phyloP scores from a whole-genome alignment of 35 echinoderm and acorn worm species.

The Lytechinus variegatus region DNA sequence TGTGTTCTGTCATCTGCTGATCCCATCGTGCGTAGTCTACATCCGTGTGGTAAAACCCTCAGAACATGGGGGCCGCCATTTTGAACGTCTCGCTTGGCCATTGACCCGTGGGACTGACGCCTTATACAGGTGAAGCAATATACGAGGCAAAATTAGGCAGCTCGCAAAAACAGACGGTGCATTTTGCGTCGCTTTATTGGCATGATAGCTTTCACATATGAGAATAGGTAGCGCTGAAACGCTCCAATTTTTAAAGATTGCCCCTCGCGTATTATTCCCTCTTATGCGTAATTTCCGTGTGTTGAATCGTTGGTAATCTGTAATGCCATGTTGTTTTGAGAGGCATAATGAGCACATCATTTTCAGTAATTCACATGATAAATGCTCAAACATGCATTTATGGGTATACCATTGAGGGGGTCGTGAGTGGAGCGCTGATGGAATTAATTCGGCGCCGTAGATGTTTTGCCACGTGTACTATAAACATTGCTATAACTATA shows the following conservation, averaged over 20 bases:
- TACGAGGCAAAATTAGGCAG: slow-evolving; percentile 42
- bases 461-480: neutral
- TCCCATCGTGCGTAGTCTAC: slow-evolving; percentile 3
- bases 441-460: neutral
- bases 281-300: neutral
- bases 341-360: slow-evolving; percentile 9
- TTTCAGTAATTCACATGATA: slow-evolving; percentile 27
- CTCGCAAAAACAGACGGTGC: slow-evolving; percentile 35
- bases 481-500: neutral
- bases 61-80: slow-evolving; percentile 38
- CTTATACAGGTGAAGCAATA: slow-evolving; percentile 39
- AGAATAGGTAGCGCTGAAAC: slow-evolving; percentile 25
- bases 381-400: neutral
- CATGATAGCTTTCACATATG: slow-evolving; percentile 28
- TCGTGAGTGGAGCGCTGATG: neutral
- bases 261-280: neutral
- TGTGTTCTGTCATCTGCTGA: neutral
- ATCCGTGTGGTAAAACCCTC: slow-evolving; percentile 27
- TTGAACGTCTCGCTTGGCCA: slow-evolving; percentile 48
- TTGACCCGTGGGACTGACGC: slow-evolving; percentile 43
- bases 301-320: slow-evolving; percentile 26
- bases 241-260: neutral
- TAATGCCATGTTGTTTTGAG: slow-evolving; percentile 18
- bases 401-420: neutral
- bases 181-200: slow-evolving; percentile 46